Percentiles rank a stretch among this genome's conserved stretches.
Evolutionary conservation across 2,797 vertebrate genomes (phyloP).

Genomic region (Perodicticus potto): DNA sequence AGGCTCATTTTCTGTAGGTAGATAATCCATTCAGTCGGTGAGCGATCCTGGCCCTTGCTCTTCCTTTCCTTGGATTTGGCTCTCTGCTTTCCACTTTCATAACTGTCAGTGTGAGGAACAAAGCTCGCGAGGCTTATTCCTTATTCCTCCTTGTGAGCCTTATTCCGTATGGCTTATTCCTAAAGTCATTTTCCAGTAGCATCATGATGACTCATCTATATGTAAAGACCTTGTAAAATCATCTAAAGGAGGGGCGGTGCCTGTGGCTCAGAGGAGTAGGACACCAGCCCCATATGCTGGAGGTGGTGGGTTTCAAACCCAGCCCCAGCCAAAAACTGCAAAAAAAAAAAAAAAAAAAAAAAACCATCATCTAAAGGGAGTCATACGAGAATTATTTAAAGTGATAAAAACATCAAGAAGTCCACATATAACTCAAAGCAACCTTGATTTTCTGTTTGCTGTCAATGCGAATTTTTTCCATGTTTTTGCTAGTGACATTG

Average conservation of each 20-base stretch:
- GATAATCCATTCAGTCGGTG: not conserved
- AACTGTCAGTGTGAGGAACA: slow-evolving; percentile 60
- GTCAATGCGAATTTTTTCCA: slow-evolving; percentile 43
- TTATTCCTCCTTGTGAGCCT: not conserved
- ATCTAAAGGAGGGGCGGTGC: not conserved
- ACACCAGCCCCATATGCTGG: too few relatives aligned
- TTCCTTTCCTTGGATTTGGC: slow-evolving; percentile 42
- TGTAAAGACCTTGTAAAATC: slow-evolving; percentile 57
- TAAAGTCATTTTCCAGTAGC: slow-evolving; percentile 66
- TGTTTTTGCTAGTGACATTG: not conserved
- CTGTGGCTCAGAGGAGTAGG: too few relatives aligned
- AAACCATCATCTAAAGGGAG: not conserved
- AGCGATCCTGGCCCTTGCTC: not conserved
- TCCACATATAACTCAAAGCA: slow-evolving; percentile 66
- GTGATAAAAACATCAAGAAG: slow-evolving; percentile 42
- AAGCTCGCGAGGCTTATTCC: not conserved
- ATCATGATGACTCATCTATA: slow-evolving; percentile 43
- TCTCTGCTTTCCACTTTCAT: slow-evolving; percentile 46
- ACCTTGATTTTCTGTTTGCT: slow-evolving; percentile 38
- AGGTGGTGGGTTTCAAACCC: too few relatives aligned
- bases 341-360: too few relatives aligned
- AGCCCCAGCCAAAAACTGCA: too few relatives aligned
- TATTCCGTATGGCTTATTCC: not conserved
- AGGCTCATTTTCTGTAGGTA: not conserved
- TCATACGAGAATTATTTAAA: slow-evolving; percentile 55